phyloP scores from a whole-genome alignment of 2,113 vertebrate genomes.

The Hippocampus mohnikei region DNA sequence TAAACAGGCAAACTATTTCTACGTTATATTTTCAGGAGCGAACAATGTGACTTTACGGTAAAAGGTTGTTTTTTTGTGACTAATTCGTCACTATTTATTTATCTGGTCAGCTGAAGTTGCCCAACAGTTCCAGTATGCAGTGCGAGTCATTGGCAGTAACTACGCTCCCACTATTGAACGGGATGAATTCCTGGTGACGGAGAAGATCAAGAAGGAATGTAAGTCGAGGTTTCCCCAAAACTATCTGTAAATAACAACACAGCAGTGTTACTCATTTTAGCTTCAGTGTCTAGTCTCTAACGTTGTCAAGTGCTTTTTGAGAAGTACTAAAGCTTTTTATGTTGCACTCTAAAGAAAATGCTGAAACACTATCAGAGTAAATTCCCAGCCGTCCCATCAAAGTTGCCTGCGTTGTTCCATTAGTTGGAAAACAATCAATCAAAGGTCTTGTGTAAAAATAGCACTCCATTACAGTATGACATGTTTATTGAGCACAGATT shows the following conservation, averaged over 20 bases:
- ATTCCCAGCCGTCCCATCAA: constrained; percentile 18
- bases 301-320: not conserved
- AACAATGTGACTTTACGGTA: not conserved
- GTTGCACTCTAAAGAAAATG: constrained; percentile 13
- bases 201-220: constrained; percentile 99
- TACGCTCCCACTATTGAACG: constrained; percentile 95
- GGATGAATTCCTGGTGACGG: constrained; percentile 94
- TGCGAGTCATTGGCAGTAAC: constrained; percentile 97
- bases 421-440: constrained; percentile 44
- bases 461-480: constrained; percentile 14
- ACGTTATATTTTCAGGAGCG: not conserved
- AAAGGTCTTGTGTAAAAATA: constrained; percentile 20
- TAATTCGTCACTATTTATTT: not conserved
- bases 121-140: constrained; percentile 96
- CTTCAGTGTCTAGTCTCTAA: not conserved
- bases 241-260: not conserved
- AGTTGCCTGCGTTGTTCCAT: constrained; percentile 28
- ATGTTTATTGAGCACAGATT: constrained; percentile 6
- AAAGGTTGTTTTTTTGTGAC: not conserved
- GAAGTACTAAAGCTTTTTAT: constrained; percentile 8
- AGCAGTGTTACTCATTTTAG: not conserved
- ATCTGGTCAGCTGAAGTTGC: constrained; percentile 85
- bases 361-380: constrained; percentile 10
- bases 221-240: constrained; percentile 48
- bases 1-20: not conserved